Percentiles rank a stretch among this genome's conserved stretches.
phyloP scores from a whole-genome alignment of 2,113 vertebrate species.

The Sander lucioperca region DNA sequence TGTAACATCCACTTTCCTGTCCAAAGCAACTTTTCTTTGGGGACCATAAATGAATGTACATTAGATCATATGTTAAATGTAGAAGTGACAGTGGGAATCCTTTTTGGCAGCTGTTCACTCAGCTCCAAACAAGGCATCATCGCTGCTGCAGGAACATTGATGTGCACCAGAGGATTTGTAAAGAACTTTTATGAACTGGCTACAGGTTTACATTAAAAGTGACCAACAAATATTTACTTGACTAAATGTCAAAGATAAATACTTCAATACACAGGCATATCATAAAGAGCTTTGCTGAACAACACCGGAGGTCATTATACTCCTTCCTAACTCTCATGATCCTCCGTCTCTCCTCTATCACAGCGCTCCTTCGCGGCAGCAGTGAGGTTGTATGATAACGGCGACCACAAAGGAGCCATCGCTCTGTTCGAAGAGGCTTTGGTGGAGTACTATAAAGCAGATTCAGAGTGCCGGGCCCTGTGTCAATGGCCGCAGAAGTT shows the following conservation, averaged over 20 bases:
- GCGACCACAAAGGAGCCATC: slow-evolving; percentile 85
- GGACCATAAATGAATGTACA: neutral
- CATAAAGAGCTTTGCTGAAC: neutral
- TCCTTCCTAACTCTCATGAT: slow-evolving; percentile 13
- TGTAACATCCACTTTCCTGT: neutral
- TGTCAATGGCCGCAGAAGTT: slow-evolving; percentile 92
- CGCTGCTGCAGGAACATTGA: neutral
- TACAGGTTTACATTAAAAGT: neutral
- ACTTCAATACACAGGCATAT: neutral
- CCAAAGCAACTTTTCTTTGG: neutral
- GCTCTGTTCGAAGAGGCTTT: slow-evolving; percentile 89
- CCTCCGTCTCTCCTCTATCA: neutral
- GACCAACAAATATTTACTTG: neutral
- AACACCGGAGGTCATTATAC: neutral
- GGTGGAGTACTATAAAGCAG: slow-evolving; percentile 88
- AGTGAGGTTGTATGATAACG: slow-evolving; percentile 88
- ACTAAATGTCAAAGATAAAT: neutral
- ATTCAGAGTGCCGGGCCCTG: slow-evolving; percentile 89
- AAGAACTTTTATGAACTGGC: slow-evolving; percentile 24
- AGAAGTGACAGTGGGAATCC: neutral
- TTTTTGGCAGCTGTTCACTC: neutral
- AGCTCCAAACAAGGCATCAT: slow-evolving; percentile 18
- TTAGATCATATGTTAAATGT: neutral
- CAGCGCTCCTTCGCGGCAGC: slow-evolving; percentile 90
- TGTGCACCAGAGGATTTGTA: slow-evolving; percentile 12